Evolutionary conservation across 2,888 invertebrate genomes (phyloP).

Genomic region (Petrophora chlorosata): DNA sequence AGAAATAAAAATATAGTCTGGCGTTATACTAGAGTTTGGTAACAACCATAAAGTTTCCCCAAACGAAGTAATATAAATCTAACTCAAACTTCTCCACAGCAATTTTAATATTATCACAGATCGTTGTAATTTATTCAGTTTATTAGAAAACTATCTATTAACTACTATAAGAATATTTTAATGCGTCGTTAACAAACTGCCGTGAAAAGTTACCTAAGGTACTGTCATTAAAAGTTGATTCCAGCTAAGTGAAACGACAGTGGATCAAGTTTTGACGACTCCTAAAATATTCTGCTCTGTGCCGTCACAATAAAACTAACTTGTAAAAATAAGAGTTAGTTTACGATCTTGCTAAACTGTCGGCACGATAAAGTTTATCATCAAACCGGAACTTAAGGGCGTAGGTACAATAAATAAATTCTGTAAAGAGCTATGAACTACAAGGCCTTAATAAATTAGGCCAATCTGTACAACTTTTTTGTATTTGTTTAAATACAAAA

Average conservation of each 20-base stretch:
- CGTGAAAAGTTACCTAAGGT: conserved; percentile 14
- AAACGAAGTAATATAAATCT: too few relatives aligned
- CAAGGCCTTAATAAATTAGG: too few relatives aligned
- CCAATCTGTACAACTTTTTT: too few relatives aligned
- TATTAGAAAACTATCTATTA: conserved; percentile 16
- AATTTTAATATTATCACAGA: neutral
- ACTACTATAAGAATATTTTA: conserved; percentile 10
- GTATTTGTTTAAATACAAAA: too few relatives aligned
- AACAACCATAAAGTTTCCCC: too few relatives aligned
- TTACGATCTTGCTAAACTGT: conserved; percentile 71
- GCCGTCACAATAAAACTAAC: conserved; percentile 58
- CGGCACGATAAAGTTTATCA: conserved; percentile 72
- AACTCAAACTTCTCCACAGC: too few relatives aligned
- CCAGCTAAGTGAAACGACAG: conserved; percentile 18
- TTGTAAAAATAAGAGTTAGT: conserved; percentile 63
- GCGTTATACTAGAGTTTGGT: too few relatives aligned
- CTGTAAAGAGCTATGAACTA: too few relatives aligned
- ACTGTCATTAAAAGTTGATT: conserved; percentile 23
- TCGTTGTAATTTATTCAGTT: conserved; percentile 18
- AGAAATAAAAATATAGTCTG: too few relatives aligned
- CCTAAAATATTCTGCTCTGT: conserved; percentile 55
- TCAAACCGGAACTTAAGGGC: conserved; percentile 55
- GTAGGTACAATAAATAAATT: conserved; percentile 19
- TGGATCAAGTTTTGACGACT: conserved; percentile 41
- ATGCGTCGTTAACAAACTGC: conserved; percentile 14